Conservation (phyloP, 2,888 invertebrate species). For the Autographa gamma region DNA sequence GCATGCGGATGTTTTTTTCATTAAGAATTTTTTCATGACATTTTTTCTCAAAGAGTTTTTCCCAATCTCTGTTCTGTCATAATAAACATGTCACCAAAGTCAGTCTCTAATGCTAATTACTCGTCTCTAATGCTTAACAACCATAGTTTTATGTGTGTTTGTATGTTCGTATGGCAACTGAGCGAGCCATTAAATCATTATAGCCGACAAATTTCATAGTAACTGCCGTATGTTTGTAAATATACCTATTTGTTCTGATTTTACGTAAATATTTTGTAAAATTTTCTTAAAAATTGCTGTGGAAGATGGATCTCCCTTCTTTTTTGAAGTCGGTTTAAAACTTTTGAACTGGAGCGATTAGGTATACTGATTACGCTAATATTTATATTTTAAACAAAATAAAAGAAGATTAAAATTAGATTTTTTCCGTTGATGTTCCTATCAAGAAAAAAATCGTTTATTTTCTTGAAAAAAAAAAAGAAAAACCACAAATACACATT, state of each 20-base stretch:
- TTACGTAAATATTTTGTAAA: neutral
- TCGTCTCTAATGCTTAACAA: slow-evolving; percentile 14
- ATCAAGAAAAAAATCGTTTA: too few species aligned
- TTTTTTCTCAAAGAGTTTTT: neutral
- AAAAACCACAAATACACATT: neutral
- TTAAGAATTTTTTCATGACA: too few species aligned
- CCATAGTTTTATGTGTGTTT: slow-evolving; percentile 23
- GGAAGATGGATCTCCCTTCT: too few species aligned
- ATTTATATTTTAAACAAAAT: too few species aligned
- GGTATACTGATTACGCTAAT: too few species aligned
- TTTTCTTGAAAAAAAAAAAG: too few species aligned
- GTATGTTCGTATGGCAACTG: slow-evolving; percentile 27
- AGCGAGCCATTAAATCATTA: slow-evolving; percentile 24
- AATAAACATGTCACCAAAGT: neutral
- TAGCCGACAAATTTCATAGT: slow-evolving; percentile 10
- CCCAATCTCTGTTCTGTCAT: neutral
- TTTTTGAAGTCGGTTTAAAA: too few species aligned
- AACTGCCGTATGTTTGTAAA: slow-evolving; percentile 33
- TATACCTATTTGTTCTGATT: slow-evolving; percentile 7
- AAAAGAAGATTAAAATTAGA: too few species aligned
- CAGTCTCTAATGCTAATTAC: slow-evolving; percentile 16
- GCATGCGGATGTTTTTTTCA: too few species aligned
- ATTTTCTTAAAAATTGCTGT: too few species aligned
- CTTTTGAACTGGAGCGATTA: too few species aligned
- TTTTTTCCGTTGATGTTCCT: too few species aligned